These are phyloP conservation scores for Phalacrocorax aristotelis DNA, from an alignment of 2,113 vertebrate species.

Conservation along the genomic window DNA sequence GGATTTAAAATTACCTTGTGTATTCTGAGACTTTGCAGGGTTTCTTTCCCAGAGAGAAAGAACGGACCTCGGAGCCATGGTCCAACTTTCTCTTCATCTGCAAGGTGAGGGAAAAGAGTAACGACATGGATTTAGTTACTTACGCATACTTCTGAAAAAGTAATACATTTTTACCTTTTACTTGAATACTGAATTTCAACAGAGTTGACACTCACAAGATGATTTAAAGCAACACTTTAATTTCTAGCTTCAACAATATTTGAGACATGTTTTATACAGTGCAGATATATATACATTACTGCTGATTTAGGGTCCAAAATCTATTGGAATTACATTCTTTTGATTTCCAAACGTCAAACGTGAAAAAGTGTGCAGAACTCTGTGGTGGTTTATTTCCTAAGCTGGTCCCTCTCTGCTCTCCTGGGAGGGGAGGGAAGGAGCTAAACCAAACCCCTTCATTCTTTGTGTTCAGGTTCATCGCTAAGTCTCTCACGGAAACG, in stretches of 20 bases:
- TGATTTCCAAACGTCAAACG: background rate
- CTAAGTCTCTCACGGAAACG: background rate
- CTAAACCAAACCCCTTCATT: background rate
- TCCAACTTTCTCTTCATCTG: conserved; percentile 99
- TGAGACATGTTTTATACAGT: background rate
- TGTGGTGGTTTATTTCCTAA: background rate
- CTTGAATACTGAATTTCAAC: background rate
- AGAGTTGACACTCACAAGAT: background rate
- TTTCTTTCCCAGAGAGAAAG: conserved; percentile 99
- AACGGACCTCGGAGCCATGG: conserved; percentile 98
- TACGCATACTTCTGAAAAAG: background rate
- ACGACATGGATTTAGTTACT: conserved; percentile 41
- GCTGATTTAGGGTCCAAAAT: background rate
- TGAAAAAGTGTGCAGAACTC: background rate
- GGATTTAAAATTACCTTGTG: conserved; percentile 86
- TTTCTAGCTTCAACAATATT: background rate
- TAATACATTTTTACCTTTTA: background rate
- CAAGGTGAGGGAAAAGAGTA: conserved; percentile 69
- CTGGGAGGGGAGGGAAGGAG: background rate
- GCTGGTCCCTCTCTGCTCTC: background rate
- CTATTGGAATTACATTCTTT: background rate
- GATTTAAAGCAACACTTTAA: background rate
- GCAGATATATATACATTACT: background rate
- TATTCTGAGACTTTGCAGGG: conserved; percentile 98
- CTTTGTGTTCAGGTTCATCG: background rate